Conservation (phyloP, 2,888 invertebrate genomes). For the Drosophila prostipennis region DNA sequence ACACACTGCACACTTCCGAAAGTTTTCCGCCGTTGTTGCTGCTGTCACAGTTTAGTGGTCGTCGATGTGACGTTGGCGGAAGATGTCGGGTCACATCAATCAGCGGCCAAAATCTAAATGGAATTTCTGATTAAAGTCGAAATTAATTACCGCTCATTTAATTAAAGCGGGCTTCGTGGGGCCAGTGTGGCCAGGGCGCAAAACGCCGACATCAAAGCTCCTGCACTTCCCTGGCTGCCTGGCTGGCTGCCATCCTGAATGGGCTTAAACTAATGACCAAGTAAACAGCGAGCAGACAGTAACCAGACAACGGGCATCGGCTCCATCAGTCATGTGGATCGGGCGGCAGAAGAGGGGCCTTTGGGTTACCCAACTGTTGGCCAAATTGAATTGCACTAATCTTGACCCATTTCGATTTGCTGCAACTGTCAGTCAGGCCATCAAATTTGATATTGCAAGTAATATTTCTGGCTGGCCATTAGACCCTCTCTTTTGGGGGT, state of each 20-base stretch:
- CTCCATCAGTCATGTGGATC: conserved; percentile 73
- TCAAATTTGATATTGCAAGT: conserved; percentile 78
- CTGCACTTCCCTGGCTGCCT: conserved; percentile 40
- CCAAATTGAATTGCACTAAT: conserved; percentile 45
- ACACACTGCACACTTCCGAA: conserved; percentile 26
- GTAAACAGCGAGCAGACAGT: conserved; percentile 80
- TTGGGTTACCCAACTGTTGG: conserved; percentile 14
- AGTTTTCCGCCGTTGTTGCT: conserved; percentile 24
- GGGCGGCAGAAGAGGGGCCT: conserved; percentile 19
- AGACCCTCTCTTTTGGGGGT: background rate
- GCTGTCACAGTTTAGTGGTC: conserved; percentile 40
- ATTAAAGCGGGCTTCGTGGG: conserved; percentile 81
- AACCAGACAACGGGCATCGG: conserved; percentile 79
- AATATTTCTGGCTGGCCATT: conserved; percentile 83
- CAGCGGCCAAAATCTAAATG: conserved; percentile 81
- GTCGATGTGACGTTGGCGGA: conserved; percentile 58
- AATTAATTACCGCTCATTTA: conserved; percentile 84
- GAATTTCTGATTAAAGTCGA: conserved; percentile 84
- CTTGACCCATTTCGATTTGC: conserved; percentile 57
- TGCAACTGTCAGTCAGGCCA: conserved; percentile 70
- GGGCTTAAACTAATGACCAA: conserved; percentile 82
- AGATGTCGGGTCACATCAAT: conserved; percentile 81
- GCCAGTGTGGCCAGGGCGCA: conserved; percentile 56
- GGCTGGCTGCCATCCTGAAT: conserved; percentile 58
- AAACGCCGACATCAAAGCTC: conserved; percentile 51